Conservation (phyloP, 2,888 invertebrate species). For the Automeris io region DNA sequence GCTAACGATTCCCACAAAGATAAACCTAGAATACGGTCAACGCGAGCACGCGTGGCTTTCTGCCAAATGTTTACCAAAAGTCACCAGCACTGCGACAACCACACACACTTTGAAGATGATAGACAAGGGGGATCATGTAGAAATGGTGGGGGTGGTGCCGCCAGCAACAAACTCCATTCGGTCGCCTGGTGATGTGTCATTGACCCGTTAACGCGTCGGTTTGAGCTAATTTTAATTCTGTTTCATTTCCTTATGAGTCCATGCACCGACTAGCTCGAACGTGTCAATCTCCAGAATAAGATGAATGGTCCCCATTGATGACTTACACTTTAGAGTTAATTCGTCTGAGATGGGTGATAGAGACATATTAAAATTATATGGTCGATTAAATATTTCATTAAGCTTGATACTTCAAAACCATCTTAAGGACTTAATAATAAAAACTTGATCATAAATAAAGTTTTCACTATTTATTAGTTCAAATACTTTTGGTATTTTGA, state of each 20-base stretch:
- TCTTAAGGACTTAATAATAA: no score
- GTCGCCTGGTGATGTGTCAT: slow-evolving; percentile 53
- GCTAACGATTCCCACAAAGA: neutral
- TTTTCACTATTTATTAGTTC: no score
- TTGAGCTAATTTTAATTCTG: slow-evolving; percentile 62
- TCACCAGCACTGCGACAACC: slow-evolving; percentile 29
- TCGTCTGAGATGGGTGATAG: neutral
- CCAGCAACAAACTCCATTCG: slow-evolving; percentile 42
- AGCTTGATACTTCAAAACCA: no score
- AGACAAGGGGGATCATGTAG: neutral
- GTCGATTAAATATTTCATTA: neutral
- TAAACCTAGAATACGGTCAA: slow-evolving; percentile 9
- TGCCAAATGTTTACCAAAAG: slow-evolving; percentile 40
- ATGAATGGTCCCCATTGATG: neutral
- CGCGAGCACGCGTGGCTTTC: slow-evolving; percentile 33
- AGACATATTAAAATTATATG: neutral
- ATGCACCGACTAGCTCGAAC: slow-evolving; percentile 13
- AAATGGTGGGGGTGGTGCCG: slow-evolving; percentile 21
- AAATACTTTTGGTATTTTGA: no score
- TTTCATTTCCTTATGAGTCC: slow-evolving; percentile 46
- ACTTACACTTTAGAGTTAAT: no score
- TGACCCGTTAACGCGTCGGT: slow-evolving; percentile 68
- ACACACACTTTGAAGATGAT: slow-evolving; percentile 5
- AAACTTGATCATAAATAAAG: no score
- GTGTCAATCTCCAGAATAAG: slow-evolving; percentile 2